Base-by-base conservation (phyloP, 2,888 invertebrate species). In the Machimus atricapillus region DNA sequence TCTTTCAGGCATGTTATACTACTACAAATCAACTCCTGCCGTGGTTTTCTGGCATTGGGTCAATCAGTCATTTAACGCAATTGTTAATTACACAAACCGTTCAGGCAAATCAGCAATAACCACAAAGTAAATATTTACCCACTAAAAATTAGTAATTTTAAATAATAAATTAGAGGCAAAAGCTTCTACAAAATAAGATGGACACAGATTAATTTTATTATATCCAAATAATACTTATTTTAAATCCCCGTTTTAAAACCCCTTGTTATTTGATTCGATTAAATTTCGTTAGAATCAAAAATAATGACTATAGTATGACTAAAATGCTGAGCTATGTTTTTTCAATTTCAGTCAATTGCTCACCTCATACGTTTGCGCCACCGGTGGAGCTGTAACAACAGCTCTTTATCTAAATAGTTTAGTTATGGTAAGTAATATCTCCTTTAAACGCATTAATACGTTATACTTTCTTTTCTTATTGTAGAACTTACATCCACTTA, bases 11-110 rank as follows among this genome's bases (percentile, higher is more conserved):
- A 99, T 99, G 99, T 95, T 99, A 93, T 96, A 98, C 12, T 99
- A 99, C 93, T 99, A 99, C 94, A 97, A 97, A 92, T 95, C 97
- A 5, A 97, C 97, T 7, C 95, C 96, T 2, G 97, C 97, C 4
- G 98, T 98, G 12, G 94, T 99, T 87, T 99, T 99, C 93, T 99
- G 99, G 99, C 99, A 99, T 92, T 99, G 98, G 98, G 93, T 96
- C 90, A 99, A 99, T 94, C 98, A 99, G 90, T 92, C 99, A 16
- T 99, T 99, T 93, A 99, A 99, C 93, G 99, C 99, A 1, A 91
- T 98, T 23, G 99, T 99, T 85, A 99, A 99, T 94, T 99, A 99
- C 92, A 98, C 99, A 40, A 99, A 99, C 93, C 95, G 99, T 85
- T 96, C 97, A 87, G 97, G 97, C 9, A 95, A 96, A 89, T 95